Evolutionary conservation across 2,113 vertebrate genomes (phyloP).

Genomic region (Cephalophus harveyi): DNA sequence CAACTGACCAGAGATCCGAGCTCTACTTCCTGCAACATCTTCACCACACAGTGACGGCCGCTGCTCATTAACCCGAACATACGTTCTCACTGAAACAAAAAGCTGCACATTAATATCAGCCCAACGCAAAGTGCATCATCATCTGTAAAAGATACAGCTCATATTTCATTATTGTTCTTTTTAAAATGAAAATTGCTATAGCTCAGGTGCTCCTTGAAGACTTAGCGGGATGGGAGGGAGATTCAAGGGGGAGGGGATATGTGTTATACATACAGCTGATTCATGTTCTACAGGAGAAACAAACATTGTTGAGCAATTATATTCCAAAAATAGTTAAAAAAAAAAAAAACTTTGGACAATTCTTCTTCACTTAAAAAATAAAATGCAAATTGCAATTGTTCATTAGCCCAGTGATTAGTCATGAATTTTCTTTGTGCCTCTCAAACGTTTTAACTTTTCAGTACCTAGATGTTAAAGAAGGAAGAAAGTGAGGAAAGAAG

Average conservation of each 20-base stretch:
- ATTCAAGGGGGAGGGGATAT: accelerated
- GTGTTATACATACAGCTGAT: neutral
- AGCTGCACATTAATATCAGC: neutral
- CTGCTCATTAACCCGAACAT: neutral
- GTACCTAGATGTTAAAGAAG: neutral
- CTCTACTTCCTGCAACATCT: neutral
- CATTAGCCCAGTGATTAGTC: too few species aligned
- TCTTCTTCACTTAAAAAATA: neutral
- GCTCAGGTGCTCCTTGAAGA: neutral
- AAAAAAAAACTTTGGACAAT: neutral
- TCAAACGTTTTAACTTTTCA: neutral
- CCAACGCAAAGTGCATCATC: neutral
- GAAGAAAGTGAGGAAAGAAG: neutral
- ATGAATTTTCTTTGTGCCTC: neutral
- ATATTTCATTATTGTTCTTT: neutral
- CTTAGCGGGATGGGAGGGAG: neutral
- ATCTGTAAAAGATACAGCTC: neutral
- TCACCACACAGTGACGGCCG: accelerated
- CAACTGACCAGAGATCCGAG: neutral
- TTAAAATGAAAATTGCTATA: neutral
- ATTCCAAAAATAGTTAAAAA: neutral
- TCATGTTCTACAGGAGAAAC: neutral
- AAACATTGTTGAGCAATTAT: neutral
- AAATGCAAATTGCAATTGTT: neutral
- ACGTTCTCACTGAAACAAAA: neutral